Percentiles rank a stretch among this genome's conserved stretches.
Evolutionary conservation across 2,888 invertebrate genomes (phyloP).

Genomic region (Liopterus haemorrhoidalis): DNA sequence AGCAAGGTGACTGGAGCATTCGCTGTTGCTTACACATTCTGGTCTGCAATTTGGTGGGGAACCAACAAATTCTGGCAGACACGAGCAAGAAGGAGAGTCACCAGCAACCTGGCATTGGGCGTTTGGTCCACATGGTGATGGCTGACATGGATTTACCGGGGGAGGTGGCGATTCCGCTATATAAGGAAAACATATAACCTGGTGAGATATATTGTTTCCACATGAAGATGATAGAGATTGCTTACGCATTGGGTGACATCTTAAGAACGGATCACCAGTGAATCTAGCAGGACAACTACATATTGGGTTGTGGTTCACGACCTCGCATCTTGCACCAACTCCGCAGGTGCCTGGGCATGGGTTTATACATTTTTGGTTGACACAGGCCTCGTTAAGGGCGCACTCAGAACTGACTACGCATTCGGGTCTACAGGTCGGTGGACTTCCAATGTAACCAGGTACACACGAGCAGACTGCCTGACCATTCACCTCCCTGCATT

Average conservation of each 20-base stretch:
- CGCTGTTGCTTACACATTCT: slow-evolving; percentile 45
- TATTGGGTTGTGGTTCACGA: slow-evolving; percentile 55
- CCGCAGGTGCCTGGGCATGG: slow-evolving; percentile 55
- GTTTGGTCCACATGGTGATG: slow-evolving; percentile 61
- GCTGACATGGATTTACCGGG: slow-evolving; percentile 56
- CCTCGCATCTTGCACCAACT: slow-evolving; percentile 49
- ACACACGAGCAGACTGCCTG: slow-evolving; percentile 51
- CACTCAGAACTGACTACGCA: slow-evolving; percentile 53
- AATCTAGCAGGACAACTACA: slow-evolving; percentile 51
- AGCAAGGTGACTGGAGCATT: slow-evolving; percentile 45
- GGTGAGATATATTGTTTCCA: too few species aligned
- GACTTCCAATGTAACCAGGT: slow-evolving; percentile 47
- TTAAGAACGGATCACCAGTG: slow-evolving; percentile 52
- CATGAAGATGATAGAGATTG: too few species aligned
- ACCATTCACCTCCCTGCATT: slow-evolving; percentile 57
- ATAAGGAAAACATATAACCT: too few species aligned
- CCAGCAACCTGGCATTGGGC: slow-evolving; percentile 60
- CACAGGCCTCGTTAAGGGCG: slow-evolving; percentile 50
- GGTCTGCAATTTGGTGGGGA: slow-evolving; percentile 67
- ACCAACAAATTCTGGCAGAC: slow-evolving; percentile 60
- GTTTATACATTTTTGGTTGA: slow-evolving; percentile 50
- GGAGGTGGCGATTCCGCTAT: slow-evolving; percentile 45
- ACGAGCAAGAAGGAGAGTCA: slow-evolving; percentile 68
- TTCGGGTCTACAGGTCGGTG: slow-evolving; percentile 50
- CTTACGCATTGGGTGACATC: slow-evolving; percentile 30